These are phyloP conservation scores for Dryas iulia DNA, from an alignment of 1,140 invertebrate species.

Conservation along the genomic window DNA sequence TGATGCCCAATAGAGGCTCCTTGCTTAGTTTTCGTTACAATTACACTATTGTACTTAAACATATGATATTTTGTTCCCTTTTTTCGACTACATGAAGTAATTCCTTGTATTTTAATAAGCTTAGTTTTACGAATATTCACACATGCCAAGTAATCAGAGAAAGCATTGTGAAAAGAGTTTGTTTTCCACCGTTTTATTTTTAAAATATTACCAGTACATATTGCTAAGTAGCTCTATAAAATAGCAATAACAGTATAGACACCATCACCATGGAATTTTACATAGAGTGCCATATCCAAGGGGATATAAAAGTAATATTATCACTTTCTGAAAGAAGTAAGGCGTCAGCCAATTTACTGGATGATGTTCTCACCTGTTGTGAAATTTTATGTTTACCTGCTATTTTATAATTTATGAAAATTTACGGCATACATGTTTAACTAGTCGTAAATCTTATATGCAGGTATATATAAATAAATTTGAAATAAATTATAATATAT, in stretches of 20 bases:
- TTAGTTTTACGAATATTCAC: too few relatives aligned
- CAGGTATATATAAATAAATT: not conserved
- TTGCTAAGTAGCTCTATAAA: constrained; percentile 3
- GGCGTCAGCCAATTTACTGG: constrained; percentile 41
- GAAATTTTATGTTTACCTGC: constrained; percentile 44
- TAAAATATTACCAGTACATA: too few relatives aligned
- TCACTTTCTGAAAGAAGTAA: constrained; percentile 19
- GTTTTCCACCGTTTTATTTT: too few relatives aligned
- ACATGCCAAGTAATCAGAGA: too few relatives aligned
- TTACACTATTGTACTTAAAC: too few relatives aligned
- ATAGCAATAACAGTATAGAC: constrained; percentile 10
- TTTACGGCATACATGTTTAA: not conserved
- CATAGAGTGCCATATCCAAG: constrained; percentile 20
- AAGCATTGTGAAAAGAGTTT: too few relatives aligned
- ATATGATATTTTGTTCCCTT: too few relatives aligned
- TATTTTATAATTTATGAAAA: constrained; percentile 6
- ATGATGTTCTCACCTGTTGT: constrained; percentile 45
- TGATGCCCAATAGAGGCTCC: too few relatives aligned
- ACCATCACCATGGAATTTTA: constrained; percentile 24
- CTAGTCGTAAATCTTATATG: not conserved
- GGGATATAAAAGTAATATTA: constrained; percentile 17
- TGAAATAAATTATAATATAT: too few relatives aligned
- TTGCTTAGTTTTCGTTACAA: too few relatives aligned
- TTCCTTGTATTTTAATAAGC: too few relatives aligned
- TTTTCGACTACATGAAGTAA: too few relatives aligned